phyloP scores from a whole-genome alignment of 2,888 invertebrate genomes.

The Conistra vaccinii region DNA sequence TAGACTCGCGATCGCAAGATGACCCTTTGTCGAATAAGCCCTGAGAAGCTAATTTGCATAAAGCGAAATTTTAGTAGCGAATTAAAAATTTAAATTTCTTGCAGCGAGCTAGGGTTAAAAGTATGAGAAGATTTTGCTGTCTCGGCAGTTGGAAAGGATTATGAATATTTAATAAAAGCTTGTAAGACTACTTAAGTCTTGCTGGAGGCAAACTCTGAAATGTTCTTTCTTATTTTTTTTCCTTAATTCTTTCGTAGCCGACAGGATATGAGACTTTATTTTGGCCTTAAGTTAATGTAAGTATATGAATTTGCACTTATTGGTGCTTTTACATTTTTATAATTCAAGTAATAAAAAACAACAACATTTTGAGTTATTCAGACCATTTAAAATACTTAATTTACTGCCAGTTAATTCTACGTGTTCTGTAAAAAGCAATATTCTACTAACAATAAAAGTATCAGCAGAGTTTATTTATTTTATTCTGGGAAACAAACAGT shows the following conservation, averaged over 20 bases:
- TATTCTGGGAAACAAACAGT: not conserved
- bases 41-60: slow-evolving; percentile 79
- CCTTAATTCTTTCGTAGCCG: not conserved
- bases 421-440: no score
- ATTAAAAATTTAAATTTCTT: slow-evolving; percentile 69
- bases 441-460: not conserved
- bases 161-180: slow-evolving; percentile 51
- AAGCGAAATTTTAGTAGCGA: slow-evolving; percentile 77
- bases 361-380: not conserved
- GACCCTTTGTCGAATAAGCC: slow-evolving; percentile 57
- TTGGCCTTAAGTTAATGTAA: not conserved
- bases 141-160: slow-evolving; percentile 63
- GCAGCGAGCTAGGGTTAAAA: slow-evolving; percentile 63
- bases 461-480: not conserved
- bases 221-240: not conserved
- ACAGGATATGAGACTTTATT: not conserved
- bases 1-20: slow-evolving; percentile 48
- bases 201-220: slow-evolving; percentile 5
- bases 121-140: slow-evolving; percentile 65
- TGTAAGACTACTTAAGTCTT: slow-evolving; percentile 44
- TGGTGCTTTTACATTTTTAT: no score
- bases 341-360: not conserved
- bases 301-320: no score
- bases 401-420: not conserved
- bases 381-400: not conserved